A percentile compares a stretch with the other conserved stretches of the same genome.
phyloP scores from a whole-genome alignment of 2,888 invertebrate species.

The Polyommatus icarus region DNA sequence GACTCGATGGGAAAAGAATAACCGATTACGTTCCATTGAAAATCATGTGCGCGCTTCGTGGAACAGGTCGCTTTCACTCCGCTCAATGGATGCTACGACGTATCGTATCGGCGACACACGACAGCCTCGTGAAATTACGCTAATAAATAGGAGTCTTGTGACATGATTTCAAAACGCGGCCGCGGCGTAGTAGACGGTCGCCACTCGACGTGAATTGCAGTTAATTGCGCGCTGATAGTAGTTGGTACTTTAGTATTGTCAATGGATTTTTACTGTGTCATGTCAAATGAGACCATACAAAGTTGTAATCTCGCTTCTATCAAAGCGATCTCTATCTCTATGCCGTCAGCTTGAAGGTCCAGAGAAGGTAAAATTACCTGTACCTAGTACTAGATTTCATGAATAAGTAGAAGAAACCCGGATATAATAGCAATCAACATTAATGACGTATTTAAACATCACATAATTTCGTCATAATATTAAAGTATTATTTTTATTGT shows the following conservation, averaged over 20 bases:
- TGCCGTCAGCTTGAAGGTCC: neutral
- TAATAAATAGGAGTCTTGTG: conserved; percentile 44
- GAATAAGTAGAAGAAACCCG: neutral
- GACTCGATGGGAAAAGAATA: conserved; percentile 31
- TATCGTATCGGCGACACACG: conserved; percentile 36
- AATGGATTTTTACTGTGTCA: neutral
- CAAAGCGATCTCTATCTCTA: too few species aligned
- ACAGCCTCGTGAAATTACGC: conserved; percentile 46
- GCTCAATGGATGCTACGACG: conserved; percentile 29
- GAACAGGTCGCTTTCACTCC: conserved; percentile 16
- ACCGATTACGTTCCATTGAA: conserved; percentile 36
- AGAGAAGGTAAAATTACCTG: neutral
- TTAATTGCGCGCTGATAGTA: conserved; percentile 36
- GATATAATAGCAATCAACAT: neutral
- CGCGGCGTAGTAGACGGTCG: conserved; percentile 37
- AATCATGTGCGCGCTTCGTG: conserved; percentile 16
- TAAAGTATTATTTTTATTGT: neutral
- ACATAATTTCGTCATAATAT: neutral
- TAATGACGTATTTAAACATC: conserved; percentile 19
- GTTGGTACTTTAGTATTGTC: conserved; percentile 20
- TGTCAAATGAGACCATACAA: neutral
- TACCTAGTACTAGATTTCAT: neutral
- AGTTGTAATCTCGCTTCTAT: too few species aligned
- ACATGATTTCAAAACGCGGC: conserved; percentile 51
- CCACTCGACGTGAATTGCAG: conserved; percentile 35